Conservation (phyloP, 2,113 vertebrate genomes). For the Bombycilla garrulus region DNA sequence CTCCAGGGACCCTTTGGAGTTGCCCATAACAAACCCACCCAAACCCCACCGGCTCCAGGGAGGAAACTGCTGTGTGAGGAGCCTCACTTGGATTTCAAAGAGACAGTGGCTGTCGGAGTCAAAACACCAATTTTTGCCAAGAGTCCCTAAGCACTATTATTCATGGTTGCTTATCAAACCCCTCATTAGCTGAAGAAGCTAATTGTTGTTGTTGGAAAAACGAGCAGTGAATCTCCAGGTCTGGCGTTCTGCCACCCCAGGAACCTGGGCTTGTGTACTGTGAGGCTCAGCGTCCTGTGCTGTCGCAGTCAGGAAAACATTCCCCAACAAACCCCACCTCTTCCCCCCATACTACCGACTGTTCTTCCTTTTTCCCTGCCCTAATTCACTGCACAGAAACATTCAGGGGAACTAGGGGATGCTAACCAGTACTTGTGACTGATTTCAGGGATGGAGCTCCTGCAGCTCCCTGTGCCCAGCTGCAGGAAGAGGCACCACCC, state of each 20-base stretch:
- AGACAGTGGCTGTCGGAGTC: background rate
- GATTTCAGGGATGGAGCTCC: background rate
- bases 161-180: conserved; percentile 29
- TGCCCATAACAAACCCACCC: background rate
- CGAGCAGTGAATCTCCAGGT: background rate
- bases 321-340: background rate
- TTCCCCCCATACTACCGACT: accelerated
- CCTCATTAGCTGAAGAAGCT: conserved; percentile 41
- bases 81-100: background rate
- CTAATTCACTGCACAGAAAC: accelerated
- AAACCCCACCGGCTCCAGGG: accelerated
- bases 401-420: no score
- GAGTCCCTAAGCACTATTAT: conserved; percentile 5
- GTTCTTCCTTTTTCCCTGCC: background rate
- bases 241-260: conserved; percentile 22
- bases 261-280: background rate
- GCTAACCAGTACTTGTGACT: background rate
- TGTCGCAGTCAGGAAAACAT: background rate
- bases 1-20: background rate
- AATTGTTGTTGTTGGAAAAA: conserved; percentile 21
- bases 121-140: background rate
- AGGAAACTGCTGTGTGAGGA: background rate
- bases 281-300: accelerated
- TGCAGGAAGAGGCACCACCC: background rate
- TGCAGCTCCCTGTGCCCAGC: background rate